Evolutionary conservation across 2,113 vertebrate genomes (phyloP).

Genomic region (Gorsachius goisagi): DNA sequence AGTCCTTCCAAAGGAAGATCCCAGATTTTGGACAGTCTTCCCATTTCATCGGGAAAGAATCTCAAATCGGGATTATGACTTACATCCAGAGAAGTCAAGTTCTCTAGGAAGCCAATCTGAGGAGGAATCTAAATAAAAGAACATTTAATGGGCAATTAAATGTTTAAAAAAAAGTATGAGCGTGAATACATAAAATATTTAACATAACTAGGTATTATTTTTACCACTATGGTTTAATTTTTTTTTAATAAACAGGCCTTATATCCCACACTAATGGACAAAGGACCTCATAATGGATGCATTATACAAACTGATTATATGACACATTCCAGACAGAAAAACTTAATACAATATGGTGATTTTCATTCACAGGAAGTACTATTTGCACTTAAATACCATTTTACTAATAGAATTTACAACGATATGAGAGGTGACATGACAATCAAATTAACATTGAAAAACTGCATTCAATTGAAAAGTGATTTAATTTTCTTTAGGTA

Average conservation of each 20-base stretch:
- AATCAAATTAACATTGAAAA: not conserved
- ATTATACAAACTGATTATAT: not conserved
- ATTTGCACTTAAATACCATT: not conserved
- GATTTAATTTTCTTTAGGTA: not conserved
- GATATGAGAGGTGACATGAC: not conserved
- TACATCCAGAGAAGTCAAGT: slow-evolving; percentile 91
- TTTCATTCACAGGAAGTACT: not conserved
- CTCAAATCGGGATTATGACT: slow-evolving; percentile 86
- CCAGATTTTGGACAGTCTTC: slow-evolving; percentile 89
- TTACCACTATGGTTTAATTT: not conserved
- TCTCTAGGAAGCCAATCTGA: slow-evolving; percentile 89
- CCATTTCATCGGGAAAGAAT: slow-evolving; percentile 96
- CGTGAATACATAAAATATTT: not conserved
- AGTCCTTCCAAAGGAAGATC: slow-evolving; percentile 94
- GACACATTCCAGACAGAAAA: not conserved
- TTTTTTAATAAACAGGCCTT: not conserved
- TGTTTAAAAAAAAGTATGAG: not conserved
- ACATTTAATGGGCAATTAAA: not conserved
- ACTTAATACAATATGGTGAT: not conserved
- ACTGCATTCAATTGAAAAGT: not conserved
- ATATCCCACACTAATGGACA: not conserved
- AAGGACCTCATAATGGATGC: not conserved
- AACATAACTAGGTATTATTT: not conserved
- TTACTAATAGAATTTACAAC: not conserved
- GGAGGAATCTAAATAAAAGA: slow-evolving; percentile 84